Evolutionary conservation across 2,888 invertebrate species (phyloP), one percentile per base, ranked within the genome.

Genomic region (Parelbella ahira): DNA sequence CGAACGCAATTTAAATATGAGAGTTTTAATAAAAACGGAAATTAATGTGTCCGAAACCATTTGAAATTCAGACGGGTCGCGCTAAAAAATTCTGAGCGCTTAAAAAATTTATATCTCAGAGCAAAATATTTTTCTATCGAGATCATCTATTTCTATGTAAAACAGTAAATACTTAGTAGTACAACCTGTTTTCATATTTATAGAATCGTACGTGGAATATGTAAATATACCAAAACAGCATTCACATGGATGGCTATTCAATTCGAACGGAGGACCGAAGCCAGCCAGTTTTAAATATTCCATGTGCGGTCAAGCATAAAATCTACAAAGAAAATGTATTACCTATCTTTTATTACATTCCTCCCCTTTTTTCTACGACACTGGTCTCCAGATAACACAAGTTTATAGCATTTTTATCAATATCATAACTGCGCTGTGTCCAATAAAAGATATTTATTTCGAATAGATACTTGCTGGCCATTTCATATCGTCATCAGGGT

Each of bases 311-410:
- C 84, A 82, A 76, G 66, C 75, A 73, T 69, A 72, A 84, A 84
- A 84, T 81, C 76, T 73, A 86, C 83, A 84, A 84, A 86, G 84
- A 79, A 82, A 82, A 83, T 74, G 76, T 82, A 83, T 82, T 77
- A 80, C 74, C 72, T 68, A 77, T 76, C 74, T 80, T 79, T 84
- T 86, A 84, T 86, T 83, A 78, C 69, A 55, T 77, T 76, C 69
- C 68, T 65, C 73, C 76, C 77, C 68, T 65, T 64, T 64, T 67
- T 63, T 61, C 57, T 56, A 49, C 60, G 56, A 54, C 48, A 50
- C 47, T 48, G 47, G 53, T 53, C 49, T 44, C 37, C 49, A 62
- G 57, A 64, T 62, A 68, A 62, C 61, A 63, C 63, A 54, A 64
- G 57, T 77, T 75, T 75, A 75, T 70, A 69, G 63, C 64, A 56